Percentiles rank a stretch among this genome's conserved stretches.
Evolutionary conservation across 2,113 vertebrate genomes (phyloP).

Genomic region (Leucosticte australis): DNA sequence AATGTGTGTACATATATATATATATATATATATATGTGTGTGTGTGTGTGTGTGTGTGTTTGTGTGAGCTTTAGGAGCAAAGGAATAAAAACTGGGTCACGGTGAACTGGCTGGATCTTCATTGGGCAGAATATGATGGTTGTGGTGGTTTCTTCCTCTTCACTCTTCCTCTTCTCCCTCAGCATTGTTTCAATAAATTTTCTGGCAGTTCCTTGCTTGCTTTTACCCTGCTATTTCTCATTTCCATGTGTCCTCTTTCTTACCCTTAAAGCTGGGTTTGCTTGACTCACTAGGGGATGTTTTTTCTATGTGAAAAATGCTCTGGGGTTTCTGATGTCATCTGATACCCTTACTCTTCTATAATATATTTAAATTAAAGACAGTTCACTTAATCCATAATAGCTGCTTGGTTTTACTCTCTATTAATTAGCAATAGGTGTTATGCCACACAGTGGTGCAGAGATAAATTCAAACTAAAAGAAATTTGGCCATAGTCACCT

Average conservation of each 20-base stretch:
- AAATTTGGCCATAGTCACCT: background rate
- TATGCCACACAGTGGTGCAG: background rate
- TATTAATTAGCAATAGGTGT: background rate
- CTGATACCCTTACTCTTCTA: background rate
- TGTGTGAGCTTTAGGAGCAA: background rate
- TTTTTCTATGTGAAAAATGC: background rate
- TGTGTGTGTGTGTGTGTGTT: too few relatives aligned
- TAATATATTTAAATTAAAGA: background rate
- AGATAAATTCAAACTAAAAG: background rate
- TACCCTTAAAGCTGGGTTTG: background rate
- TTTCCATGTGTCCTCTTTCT: background rate
- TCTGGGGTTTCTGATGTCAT: background rate
- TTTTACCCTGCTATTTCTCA: background rate
- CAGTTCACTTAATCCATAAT: background rate
- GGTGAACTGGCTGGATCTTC: background rate
- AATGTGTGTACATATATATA: too few relatives aligned
- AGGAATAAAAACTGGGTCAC: background rate
- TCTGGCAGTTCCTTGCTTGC: background rate
- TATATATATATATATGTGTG: accelerated
- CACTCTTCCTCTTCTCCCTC: background rate
- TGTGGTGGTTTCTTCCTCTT: background rate
- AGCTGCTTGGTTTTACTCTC: background rate
- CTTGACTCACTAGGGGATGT: background rate
- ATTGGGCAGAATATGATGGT: accelerated
- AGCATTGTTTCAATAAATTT: background rate